Conservation (phyloP, 2,888 invertebrate genomes). For the Choristoneura rosaceana region DNA sequence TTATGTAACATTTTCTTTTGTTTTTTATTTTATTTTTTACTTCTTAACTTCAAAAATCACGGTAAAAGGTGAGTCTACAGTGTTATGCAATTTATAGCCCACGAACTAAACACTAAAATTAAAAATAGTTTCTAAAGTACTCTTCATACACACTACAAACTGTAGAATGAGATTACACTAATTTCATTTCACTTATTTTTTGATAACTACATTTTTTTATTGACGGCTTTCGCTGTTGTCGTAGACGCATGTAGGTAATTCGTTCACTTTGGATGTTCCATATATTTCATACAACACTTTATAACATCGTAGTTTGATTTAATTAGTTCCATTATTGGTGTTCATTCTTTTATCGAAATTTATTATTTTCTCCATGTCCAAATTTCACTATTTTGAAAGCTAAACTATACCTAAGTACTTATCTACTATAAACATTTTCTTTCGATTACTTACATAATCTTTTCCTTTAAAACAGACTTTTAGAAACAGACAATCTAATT, state of each 20-base stretch:
- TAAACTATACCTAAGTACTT: not conserved
- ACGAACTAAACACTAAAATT: slow-evolving; percentile 44
- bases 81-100: slow-evolving; percentile 83
- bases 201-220: slow-evolving; percentile 31
- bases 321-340: slow-evolving; percentile 19
- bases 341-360: not conserved
- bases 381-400: not conserved
- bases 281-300: slow-evolving; percentile 52
- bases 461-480: not conserved
- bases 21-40: slow-evolving; percentile 68
- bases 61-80: slow-evolving; percentile 71
- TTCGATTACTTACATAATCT: not conserved
- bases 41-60: slow-evolving; percentile 3
- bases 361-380: not conserved
- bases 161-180: slow-evolving; percentile 24
- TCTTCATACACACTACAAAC: slow-evolving; percentile 33
- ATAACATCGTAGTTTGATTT: slow-evolving; percentile 7
- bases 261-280: slow-evolving; percentile 52
- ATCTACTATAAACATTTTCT: not conserved
- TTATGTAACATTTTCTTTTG: slow-evolving; percentile 76
- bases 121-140: slow-evolving; percentile 10
- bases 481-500: not conserved
- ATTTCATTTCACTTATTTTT: slow-evolving; percentile 6
- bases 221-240: slow-evolving; percentile 70
- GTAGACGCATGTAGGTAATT: slow-evolving; percentile 72